Percentiles rank a stretch among this genome's conserved stretches.
These are phyloP conservation scores for Melanostoma mellinum DNA, from an alignment of 2,888 invertebrate species.

Conservation along the genomic window DNA sequence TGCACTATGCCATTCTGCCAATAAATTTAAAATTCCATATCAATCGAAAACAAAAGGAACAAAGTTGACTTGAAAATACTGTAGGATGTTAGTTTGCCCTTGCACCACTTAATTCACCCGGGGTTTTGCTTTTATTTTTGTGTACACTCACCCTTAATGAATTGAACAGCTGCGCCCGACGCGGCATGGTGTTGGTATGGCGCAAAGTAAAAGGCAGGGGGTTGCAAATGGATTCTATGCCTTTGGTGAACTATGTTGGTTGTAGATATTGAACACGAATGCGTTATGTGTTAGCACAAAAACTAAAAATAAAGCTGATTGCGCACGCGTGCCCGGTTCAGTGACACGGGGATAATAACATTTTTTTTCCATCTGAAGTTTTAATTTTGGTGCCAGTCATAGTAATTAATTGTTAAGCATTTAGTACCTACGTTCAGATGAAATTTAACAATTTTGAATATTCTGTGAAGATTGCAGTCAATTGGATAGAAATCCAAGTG, in stretches of 20 bases:
- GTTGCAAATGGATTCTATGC: slow-evolving; percentile 46
- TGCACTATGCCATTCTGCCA: slow-evolving; percentile 41
- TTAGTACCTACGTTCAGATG: too few species aligned
- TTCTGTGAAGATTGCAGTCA: too few species aligned
- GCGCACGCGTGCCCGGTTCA: slow-evolving; percentile 68
- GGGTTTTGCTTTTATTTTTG: slow-evolving; percentile 36
- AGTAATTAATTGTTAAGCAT: too few species aligned
- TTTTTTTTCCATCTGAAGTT: too few species aligned
- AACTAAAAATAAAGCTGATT: slow-evolving; percentile 66
- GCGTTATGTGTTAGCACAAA: slow-evolving; percentile 35
- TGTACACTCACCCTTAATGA: slow-evolving; percentile 53
- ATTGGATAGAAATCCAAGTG: too few species aligned
- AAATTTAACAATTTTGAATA: too few species aligned
- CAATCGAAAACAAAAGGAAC: slow-evolving; percentile 33
- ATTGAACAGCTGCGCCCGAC: slow-evolving; percentile 60
- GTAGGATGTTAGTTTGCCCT: slow-evolving; percentile 14
- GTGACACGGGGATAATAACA: slow-evolving; percentile 67
- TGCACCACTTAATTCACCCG: slow-evolving; percentile 46
- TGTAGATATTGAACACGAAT: slow-evolving; percentile 14
- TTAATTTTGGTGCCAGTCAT: too few species aligned
- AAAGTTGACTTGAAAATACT: slow-evolving; percentile 56
- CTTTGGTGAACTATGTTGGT: slow-evolving; percentile 26
- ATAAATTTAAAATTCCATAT: slow-evolving; percentile 41
- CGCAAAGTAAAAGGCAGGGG: slow-evolving; percentile 41
- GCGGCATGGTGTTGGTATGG: slow-evolving; percentile 4